Evolutionary conservation across 2,113 vertebrate species (phyloP), one percentile per base, ranked within the genome.

Genomic region (Gambusia affinis): DNA sequence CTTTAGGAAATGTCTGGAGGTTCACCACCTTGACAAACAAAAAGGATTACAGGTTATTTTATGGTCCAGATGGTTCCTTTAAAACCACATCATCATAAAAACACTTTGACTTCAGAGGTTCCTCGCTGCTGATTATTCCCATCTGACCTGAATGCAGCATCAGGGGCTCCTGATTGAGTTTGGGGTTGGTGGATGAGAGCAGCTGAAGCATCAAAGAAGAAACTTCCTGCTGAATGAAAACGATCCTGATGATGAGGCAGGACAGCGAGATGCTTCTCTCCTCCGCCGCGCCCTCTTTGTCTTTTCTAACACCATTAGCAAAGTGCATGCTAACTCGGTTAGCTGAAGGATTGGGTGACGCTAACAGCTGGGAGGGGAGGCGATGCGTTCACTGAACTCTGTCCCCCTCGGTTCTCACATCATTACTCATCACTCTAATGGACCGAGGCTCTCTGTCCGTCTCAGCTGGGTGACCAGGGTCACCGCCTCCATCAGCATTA

Each of bases 271-370:
- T 42, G 70, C 70, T 30, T 30, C 64, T 79, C 82, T 83, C 83
- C 85, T 78, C 76, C 54, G 64, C 82, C 64, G 27, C 78, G 65
- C 76, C 79, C 86, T 83, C 86, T 80, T 30, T 8, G 70, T 82
- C 83, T 81, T 35, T 64, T 60, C 79, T 87, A 85, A 90, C 85
- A 70, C 81, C 75, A 84, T 90, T 83, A 89, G 89, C 87, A 87
- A 85, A 88, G 89, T 90, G 89, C 83, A 85, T 8, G 83, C 83
- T 90, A 90, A 90, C 85, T 84, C n/a, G n/a, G 87, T 90, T 90
- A 88, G 83, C 83, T n/a, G 70, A 62, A 12, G 70, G 86, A 88
- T 87, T 24, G 70, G 70, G 85, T 87, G 84, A 82, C 79, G 42
- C 82, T 85, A 80, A 90, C 76, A 70, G 84, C 81, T 66, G 60